These are phyloP conservation scores for Drosophila lacicola DNA, from an alignment of 2,888 invertebrate species.

Conservation along the genomic window DNA sequence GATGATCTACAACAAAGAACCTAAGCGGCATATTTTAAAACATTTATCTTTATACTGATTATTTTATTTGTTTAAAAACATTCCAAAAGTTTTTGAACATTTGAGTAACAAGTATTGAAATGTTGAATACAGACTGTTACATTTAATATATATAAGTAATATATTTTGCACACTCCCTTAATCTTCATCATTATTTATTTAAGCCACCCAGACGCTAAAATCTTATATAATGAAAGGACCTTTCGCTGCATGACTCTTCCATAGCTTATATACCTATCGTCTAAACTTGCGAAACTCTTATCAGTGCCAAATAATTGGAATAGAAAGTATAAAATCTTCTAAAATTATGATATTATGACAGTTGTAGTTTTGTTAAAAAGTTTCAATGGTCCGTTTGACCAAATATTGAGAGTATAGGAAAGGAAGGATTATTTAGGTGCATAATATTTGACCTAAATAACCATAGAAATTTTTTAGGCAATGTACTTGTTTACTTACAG, in stretches of 20 bases:
- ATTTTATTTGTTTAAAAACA: not conserved
- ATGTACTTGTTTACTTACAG: slow-evolving; percentile 55
- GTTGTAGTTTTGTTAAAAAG: not conserved
- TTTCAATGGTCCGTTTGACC: not conserved
- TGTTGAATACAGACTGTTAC: too few relatives aligned
- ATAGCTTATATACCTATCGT: not conserved
- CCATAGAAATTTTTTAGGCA: slow-evolving; percentile 37
- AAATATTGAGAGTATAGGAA: slow-evolving; percentile 2
- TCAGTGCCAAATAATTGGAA: not conserved
- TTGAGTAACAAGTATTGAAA: not conserved
- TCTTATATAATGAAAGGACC: too few relatives aligned
- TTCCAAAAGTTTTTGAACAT: not conserved
- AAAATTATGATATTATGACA: not conserved
- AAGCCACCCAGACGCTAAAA: too few relatives aligned
- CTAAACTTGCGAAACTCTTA: not conserved
- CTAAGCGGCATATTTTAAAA: not conserved
- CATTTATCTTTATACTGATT: not conserved
- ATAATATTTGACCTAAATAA: slow-evolving; percentile 17
- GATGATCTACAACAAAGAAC: not conserved
- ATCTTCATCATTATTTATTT: too few relatives aligned
- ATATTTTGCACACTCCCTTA: too few relatives aligned
- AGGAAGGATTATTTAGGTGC: slow-evolving; percentile 4
- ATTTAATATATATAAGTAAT: too few relatives aligned
- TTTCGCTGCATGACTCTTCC: not conserved
- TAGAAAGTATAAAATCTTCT: not conserved